Evolutionary conservation across 2,797 vertebrate genomes (phyloP), one percentile per base, ranked within the genome.

Genomic region (Protosalanx chinensis): DNA sequence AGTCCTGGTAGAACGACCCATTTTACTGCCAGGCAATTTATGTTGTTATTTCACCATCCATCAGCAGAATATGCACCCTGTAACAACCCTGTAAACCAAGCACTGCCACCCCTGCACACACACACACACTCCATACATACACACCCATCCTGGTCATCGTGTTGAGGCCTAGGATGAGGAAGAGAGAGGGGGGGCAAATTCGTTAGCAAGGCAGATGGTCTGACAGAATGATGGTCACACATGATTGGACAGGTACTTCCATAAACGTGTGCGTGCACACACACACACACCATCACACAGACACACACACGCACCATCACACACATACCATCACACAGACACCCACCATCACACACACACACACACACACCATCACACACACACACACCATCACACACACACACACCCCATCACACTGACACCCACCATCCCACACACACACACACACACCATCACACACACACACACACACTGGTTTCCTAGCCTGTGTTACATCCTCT

Each of bases 161-260:
- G 51, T 53, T 53, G 57, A 32, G 57, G 67, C 35, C 53, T 61
- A 13, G 23, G 20, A 10, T 10, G 58, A 59, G 20, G 58, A 59
- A 10, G 1, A 41, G 37, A 41, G 37, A 10, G 37, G 37, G 10
- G 37, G 3, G 37, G 85, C 79, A 10, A 16, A 15, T 53, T 53
- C 37, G 41, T 29, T 53, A 23, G 84, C 78, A 71, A 76, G 79
- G 80, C 84, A 84, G 84, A 86, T 84, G 86, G 72, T 76, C 79
- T 64, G 84, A 82, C 82, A 75, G 84, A 80, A 82, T 41, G 37
- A 41, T 3, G 80, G 30, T 13, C 67, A 68, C 67, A 68, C 51
- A 57, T 68, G 51, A 57, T 30, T 68, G 51, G 27, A 59, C 57
- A 59, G n/a, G 8, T 32, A 62, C 27, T 15, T 30, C 10, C 60